Conservation (phyloP, 2,797 vertebrate genomes). For the Macrochelys suwanniensis region DNA sequence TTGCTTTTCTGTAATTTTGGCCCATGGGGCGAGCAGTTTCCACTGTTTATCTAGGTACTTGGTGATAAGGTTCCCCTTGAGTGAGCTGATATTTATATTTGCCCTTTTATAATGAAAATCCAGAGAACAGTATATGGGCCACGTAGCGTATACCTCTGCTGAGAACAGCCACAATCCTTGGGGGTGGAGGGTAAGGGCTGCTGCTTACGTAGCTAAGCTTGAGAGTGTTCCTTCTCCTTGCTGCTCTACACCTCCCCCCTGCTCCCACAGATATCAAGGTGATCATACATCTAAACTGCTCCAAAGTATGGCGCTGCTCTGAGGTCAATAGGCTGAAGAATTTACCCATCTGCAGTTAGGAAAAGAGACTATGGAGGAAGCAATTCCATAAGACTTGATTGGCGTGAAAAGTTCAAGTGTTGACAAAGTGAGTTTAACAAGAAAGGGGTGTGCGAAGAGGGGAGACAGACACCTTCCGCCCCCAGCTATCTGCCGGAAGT, state of each 20-base stretch:
- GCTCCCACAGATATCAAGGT: too few relatives aligned
- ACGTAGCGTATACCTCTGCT: neutral
- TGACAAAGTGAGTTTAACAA: neutral
- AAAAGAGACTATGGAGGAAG: neutral
- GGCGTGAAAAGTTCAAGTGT: neutral
- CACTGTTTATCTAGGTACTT: neutral
- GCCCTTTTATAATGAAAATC: neutral
- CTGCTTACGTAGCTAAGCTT: neutral
- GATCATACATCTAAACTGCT: neutral
- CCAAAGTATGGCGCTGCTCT: fast-evolving
- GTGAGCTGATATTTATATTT: neutral
- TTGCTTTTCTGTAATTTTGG: neutral
- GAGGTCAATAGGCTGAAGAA: too few relatives aligned
- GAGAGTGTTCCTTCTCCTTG: neutral
- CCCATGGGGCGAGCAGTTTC: neutral
- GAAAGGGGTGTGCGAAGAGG: fast-evolving
- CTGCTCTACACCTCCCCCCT: neutral
- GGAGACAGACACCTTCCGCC: neutral
- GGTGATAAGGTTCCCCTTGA: neutral
- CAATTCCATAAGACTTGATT: neutral
- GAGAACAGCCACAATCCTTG: neutral
- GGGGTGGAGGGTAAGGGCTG: neutral
- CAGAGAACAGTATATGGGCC: neutral
- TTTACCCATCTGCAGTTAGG: neutral
- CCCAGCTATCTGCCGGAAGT: neutral